A percentile compares a stretch with the other conserved stretches of the same genome.
phyloP scores from a whole-genome alignment of 2,113 vertebrate species.

The Holacanthus passer region DNA sequence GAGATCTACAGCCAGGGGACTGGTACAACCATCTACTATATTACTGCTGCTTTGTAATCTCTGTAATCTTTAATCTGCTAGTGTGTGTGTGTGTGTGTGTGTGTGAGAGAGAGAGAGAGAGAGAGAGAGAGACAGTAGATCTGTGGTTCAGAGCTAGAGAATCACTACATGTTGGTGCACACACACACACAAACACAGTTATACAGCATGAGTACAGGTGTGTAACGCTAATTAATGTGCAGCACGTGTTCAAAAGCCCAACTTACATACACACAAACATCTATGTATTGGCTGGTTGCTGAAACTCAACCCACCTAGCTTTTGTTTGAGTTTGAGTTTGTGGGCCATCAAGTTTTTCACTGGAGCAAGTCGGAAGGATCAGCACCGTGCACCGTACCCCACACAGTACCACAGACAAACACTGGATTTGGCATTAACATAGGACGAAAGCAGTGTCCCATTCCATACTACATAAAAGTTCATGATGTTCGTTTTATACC shows the following conservation, averaged over 20 bases:
- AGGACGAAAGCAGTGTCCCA: no score
- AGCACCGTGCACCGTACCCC: background rate
- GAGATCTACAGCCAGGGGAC: slow-evolving; percentile 32
- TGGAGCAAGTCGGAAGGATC: background rate
- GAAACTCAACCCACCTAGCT: no score
- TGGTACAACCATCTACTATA: slow-evolving; percentile 28
- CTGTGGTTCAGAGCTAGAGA: background rate
- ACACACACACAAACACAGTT: no score
- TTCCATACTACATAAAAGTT: no score
- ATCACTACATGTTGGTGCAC: no score
- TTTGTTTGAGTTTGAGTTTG: no score
- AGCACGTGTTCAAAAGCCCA: background rate
- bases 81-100: slow-evolving; percentile 5
- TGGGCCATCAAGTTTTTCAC: no score
- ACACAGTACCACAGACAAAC: background rate
- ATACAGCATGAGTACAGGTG: no score
- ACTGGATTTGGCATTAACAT: background rate
- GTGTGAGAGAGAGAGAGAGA: background rate
- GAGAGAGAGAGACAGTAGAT: background rate
- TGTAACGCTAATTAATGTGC: background rate
- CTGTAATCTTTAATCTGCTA: slow-evolving; percentile 29
- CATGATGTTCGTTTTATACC: no score
- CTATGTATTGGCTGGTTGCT: no score
- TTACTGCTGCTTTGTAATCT: slow-evolving; percentile 28
- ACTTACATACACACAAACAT: background rate